Percentiles rank a stretch among this genome's conserved stretches.
Evolutionary conservation across 2,888 invertebrate species (phyloP).

Genomic region (Heliconius cydno): DNA sequence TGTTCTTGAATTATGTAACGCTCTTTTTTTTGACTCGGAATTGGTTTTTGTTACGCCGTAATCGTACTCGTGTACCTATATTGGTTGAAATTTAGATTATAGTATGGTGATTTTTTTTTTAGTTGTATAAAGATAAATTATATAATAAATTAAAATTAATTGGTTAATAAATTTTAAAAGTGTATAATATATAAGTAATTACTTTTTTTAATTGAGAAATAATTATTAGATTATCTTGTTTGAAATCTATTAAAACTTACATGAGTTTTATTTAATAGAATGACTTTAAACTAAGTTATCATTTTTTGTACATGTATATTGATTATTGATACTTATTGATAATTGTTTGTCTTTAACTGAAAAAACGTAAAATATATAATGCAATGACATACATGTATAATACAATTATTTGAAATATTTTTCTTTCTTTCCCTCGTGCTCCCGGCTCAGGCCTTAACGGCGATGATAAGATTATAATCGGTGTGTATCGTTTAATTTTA

Average conservation of each 20-base stretch:
- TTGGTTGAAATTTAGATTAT: conserved; percentile 7
- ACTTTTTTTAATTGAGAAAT: background rate
- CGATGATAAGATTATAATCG: conserved; percentile 27
- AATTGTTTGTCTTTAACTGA: too few relatives aligned
- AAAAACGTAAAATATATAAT: background rate
- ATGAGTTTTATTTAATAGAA: background rate
- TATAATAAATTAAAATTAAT: conserved; percentile 5
- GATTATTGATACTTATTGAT: background rate
- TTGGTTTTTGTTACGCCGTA: background rate
- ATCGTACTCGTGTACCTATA: background rate
- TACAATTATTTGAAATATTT: conserved; percentile 2
- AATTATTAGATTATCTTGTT: background rate
- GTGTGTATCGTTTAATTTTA: conserved; percentile 28
- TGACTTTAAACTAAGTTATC: background rate
- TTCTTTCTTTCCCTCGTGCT: conserved; percentile 14
- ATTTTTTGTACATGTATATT: background rate
- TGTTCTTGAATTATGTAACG: conserved; percentile 32
- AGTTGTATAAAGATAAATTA: background rate
- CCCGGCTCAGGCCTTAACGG: background rate
- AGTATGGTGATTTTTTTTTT: background rate
- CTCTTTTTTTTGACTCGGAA: conserved; percentile 12
- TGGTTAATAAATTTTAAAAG: background rate
- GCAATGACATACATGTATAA: background rate
- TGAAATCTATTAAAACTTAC: background rate
- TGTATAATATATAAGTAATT: background rate